Conservation (phyloP, 1,140 invertebrate species). For the silkworm (Bombyx mori) region DNA sequence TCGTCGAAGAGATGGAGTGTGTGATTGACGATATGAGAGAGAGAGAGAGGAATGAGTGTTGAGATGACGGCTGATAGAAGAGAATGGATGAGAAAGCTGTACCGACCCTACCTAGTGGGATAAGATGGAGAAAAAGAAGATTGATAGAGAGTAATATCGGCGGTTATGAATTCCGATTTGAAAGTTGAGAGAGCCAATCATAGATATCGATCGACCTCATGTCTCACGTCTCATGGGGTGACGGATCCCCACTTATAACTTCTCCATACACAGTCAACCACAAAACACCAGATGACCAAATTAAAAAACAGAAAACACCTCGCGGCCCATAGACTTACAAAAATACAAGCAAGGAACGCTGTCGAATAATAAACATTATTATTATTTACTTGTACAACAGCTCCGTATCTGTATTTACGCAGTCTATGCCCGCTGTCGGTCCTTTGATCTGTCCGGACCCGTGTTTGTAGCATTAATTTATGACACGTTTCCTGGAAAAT, state of each 20-base stretch:
- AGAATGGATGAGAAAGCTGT: no score
- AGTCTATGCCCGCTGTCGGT: constrained; percentile 5
- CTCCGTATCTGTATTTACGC: neutral
- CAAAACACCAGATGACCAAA: neutral
- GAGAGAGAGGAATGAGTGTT: no score
- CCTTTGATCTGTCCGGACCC: constrained; percentile 17
- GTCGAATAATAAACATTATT: neutral
- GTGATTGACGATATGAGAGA: no score
- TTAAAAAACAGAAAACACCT: neutral
- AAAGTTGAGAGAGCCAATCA: no score
- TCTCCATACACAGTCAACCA: no score
- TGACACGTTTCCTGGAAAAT: constrained; percentile 10
- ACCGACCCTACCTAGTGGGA: no score
- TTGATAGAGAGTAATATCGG: no score
- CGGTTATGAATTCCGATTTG: no score
- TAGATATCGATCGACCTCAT: neutral
- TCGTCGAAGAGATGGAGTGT: no score
- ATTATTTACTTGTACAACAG: neutral
- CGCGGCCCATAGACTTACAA: neutral
- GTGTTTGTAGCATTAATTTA: constrained; percentile 14
- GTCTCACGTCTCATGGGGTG: neutral
- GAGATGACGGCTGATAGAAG: no score
- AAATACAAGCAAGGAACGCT: neutral
- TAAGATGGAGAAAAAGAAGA: no score
- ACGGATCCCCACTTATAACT: neutral